Percentiles rank a stretch among this genome's conserved stretches.
These are phyloP conservation scores for Hassar affinis DNA, from an alignment of 2,113 vertebrate species.

Conservation along the genomic window DNA sequence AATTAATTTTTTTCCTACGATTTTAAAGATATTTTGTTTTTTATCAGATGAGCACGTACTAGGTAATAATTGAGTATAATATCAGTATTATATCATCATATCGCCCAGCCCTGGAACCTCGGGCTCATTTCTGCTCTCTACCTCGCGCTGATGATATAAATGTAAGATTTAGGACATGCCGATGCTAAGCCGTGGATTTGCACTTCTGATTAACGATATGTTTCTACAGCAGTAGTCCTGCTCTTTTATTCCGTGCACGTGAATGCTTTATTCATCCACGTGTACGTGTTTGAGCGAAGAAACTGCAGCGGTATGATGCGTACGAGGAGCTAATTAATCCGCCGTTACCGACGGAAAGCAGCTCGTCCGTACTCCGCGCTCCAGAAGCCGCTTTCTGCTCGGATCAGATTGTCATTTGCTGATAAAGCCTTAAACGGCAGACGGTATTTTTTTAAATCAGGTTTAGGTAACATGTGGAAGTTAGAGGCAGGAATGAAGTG, in stretches of 20 bases:
- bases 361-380: not conserved
- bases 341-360: not conserved
- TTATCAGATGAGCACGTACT: too few species aligned
- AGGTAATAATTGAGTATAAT: too few species aligned
- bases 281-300: too few species aligned
- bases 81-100: not conserved
- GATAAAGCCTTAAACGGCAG: conserved; percentile 8
- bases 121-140: not conserved
- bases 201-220: not conserved
- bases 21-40: too few species aligned
- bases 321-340: conserved; percentile 10
- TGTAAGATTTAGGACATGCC: not conserved
- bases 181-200: not conserved
- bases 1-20: not conserved
- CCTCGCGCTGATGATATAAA: not conserved
- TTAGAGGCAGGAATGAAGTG: too few species aligned
- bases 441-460: not conserved
- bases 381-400: not conserved
- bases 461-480: too few species aligned
- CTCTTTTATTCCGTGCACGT: not conserved
- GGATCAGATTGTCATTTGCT: not conserved
- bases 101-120: not conserved
- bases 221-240: not conserved
- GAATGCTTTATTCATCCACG: not conserved
- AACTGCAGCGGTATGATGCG: not conserved